phyloP scores from a whole-genome alignment of 2,888 invertebrate genomes.

The Protula sp. region DNA sequence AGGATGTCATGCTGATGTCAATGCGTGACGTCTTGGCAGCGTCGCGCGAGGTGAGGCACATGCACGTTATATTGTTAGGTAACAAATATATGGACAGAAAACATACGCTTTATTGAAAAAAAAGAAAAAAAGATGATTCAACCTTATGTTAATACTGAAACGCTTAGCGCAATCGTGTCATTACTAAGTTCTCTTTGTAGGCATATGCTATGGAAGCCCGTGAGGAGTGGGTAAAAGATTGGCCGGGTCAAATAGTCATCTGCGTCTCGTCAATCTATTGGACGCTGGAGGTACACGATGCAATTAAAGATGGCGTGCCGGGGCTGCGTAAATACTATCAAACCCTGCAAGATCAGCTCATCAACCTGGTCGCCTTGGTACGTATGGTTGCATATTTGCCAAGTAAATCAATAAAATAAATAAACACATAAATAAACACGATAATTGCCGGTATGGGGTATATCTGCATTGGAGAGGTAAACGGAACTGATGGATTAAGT shows the following conservation, averaged over 20 bases:
- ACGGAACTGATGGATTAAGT: no score
- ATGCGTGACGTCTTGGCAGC: conserved; percentile 63
- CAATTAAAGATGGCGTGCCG: conserved; percentile 61
- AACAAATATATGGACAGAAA: no score
- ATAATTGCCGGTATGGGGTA: no score
- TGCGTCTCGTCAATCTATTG: conserved; percentile 73
- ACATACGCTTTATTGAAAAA: no score
- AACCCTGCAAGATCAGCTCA: conserved; percentile 63
- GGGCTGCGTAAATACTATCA: conserved; percentile 61
- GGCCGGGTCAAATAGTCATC: conserved; percentile 90
- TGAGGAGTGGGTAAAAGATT: conserved; percentile 75
- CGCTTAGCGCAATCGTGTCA: no score
- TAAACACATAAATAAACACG: no score
- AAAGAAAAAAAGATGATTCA: no score
- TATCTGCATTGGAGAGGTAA: no score
- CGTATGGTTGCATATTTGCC: no score
- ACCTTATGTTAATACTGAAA: no score
- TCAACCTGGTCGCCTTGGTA: conserved; percentile 66
- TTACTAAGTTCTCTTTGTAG: conserved; percentile 26
- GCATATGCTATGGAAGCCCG: conserved; percentile 55
- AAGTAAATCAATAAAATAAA: no score
- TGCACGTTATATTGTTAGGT: no score
- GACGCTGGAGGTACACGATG: conserved; percentile 73
- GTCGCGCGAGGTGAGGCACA: conserved; percentile 57
- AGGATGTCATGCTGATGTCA: conserved; percentile 73